Evolutionary conservation across 2,113 vertebrate genomes (phyloP), one percentile per base, ranked within the genome.

Genomic region (Ardeotis arabs): DNA sequence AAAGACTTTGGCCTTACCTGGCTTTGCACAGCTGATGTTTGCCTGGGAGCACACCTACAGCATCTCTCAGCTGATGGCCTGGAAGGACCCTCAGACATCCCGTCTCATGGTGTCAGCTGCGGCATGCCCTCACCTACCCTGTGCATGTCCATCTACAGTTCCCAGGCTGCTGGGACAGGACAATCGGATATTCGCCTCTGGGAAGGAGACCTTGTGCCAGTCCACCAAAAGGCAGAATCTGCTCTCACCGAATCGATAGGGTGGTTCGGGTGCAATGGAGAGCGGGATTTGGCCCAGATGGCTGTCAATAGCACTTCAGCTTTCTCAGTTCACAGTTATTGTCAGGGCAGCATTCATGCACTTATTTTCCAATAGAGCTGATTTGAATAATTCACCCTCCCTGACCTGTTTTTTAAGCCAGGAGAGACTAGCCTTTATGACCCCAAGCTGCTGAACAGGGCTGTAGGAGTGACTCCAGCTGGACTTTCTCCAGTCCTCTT

Each of bases 201-300:
- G 96, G 95, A 97, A 97, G 91, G 95, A 95, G 91, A 95, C 85
- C 45, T 96, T 87, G 87, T 73, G 69, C 31, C 58, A 66, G n/a
- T 9, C 33, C n/a, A 50, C 5, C 0, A 6, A 79, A 18, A 66
- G 84, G 83, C 93, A 80, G 53, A 20, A n/a, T 84, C 60, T 89
- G 91, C 80, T 95, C 64, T 70, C 62, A 14, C 9, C 2, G 47
- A 31, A 88, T 97, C 37, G 2, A 96, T 87, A 7, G 2, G 27
- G n/a, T 22, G 67, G 63, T 62, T 5, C 69, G 90, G 58, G 60
- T 49, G 50, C 0, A 3, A 29, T 3, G 4, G 33, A 44, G 77
- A 83, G 68, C 0, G 4, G 81, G 47, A 52, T 63, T 79, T 66
- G 76, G 68, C 92, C 84, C 60, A 17, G 82, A 74, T 35, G 44